Conservation (phyloP, 2,113 vertebrate genomes). For the Albula glossodonta region DNA sequence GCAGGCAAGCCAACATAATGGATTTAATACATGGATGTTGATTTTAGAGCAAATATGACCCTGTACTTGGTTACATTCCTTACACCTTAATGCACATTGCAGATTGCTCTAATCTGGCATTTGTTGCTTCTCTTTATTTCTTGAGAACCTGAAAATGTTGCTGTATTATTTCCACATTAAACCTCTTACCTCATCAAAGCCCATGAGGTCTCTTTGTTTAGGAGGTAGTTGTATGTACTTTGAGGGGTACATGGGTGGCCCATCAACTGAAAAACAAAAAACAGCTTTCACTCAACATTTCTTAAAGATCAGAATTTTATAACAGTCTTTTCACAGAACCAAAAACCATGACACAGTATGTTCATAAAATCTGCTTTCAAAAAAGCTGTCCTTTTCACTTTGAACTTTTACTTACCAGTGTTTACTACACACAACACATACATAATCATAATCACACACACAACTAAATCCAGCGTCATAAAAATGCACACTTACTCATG, state of each 20-base stretch:
- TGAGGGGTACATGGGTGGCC: slow-evolving; percentile 83
- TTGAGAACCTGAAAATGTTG: background rate
- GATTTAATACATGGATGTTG: no score
- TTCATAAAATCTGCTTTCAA: background rate
- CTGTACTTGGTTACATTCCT: background rate
- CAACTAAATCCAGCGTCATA: background rate
- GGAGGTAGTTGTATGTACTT: slow-evolving; percentile 74
- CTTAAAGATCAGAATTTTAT: background rate
- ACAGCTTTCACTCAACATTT: background rate
- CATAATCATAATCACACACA: background rate
- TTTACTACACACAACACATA: background rate
- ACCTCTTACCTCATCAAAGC: slow-evolving; percentile 85
- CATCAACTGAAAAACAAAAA: slow-evolving; percentile 74
- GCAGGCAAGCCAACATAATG: no score
- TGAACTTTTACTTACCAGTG: no score
- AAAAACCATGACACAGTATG: background rate
- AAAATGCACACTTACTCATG: slow-evolving; percentile 72
- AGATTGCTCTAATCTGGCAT: background rate
- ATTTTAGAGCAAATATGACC: background rate
- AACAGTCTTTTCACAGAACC: background rate
- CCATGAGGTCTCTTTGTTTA: slow-evolving; percentile 83
- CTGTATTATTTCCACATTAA: background rate
- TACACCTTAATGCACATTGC: background rate
- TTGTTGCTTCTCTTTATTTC: background rate
- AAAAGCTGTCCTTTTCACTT: background rate